Percentiles rank a stretch among this genome's conserved stretches.
phyloP scores from a whole-genome alignment of 37 sponge, comb jelly and placozoan genomes.

The Ephydatia muelleri region DNA sequence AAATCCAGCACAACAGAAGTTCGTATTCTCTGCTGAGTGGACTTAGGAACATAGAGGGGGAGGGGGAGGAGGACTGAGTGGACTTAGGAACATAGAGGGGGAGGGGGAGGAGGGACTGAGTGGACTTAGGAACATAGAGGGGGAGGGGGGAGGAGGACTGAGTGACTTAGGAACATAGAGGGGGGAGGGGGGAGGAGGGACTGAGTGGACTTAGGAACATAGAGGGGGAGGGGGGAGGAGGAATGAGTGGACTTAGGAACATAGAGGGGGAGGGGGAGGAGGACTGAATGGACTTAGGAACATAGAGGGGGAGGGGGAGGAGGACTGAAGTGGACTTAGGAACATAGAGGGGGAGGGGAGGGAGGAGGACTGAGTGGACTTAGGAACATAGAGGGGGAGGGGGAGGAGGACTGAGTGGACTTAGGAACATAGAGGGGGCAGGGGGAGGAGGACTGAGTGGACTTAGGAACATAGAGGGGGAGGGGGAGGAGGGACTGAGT shows the following conservation, averaged over 20 bases:
- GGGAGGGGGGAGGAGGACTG: background rate
- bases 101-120: background rate
- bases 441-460: too few species aligned
- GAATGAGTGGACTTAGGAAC: background rate
- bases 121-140: background rate
- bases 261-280: background rate
- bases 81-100: constrained; percentile 23
- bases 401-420: too few species aligned
- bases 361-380: too few species aligned
- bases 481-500: too few species aligned
- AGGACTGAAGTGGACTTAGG: background rate
- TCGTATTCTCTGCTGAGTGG: too few species aligned
- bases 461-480: too few species aligned
- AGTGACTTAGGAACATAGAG: background rate
- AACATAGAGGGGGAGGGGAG: background rate
- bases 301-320: background rate
- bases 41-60: background rate
- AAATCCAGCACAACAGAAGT: too few species aligned
- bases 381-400: too few species aligned
- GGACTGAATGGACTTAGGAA: background rate
- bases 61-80: background rate
- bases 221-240: background rate
- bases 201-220: background rate
- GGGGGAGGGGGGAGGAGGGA: background rate
- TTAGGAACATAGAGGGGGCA: too few species aligned